Base-by-base conservation (phyloP, 2,888 invertebrate species). In the Idaea aversata region DNA sequence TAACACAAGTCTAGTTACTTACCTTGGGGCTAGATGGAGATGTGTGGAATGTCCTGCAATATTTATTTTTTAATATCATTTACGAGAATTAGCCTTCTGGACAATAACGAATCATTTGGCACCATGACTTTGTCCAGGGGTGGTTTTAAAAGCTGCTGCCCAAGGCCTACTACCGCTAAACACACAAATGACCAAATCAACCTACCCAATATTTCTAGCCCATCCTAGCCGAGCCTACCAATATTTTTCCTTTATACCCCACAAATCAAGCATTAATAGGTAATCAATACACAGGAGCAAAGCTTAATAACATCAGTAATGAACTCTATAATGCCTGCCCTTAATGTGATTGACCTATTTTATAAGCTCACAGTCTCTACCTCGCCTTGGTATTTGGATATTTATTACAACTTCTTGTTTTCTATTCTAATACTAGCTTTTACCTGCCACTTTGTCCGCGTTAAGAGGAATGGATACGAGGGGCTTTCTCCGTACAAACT, bases 241-340 rank as follows among this genome's bases (percentile, higher is more conserved):
- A 47, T 47, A 47, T 47, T 47, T 47, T 47, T 13, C 47, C 13
- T 10, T 4, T 13, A 10, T 47, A 16, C 57, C 61, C 34, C 60
- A 62, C 58, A 59, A 58, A 15, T 36, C 3, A 38, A 38, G 59
- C 63, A 38, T 63, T 59, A 25, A 63, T 63, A 38, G 38, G 25
- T 59, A 16, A 59, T 59, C 16, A 34, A 57, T 47, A 64, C 59
- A 57, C 61, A 59, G 15, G 59, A 58, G 15, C 59, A 13, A 38
- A 59, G 59, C 38, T 5, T 72, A 74, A 75, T 77, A 77, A 68
- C 66, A 15, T 57, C 62, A 65, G 59, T 76, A 77, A 75, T 73
- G 72, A 78, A 38, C 38, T 38, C 38, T 3, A 10, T 7, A 70
- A 66, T 71, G 60, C 5, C 10, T 47, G 13, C 13, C 13, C 13